Conservation (phyloP, 2,888 invertebrate species). For the Ferrisia virgata region DNA sequence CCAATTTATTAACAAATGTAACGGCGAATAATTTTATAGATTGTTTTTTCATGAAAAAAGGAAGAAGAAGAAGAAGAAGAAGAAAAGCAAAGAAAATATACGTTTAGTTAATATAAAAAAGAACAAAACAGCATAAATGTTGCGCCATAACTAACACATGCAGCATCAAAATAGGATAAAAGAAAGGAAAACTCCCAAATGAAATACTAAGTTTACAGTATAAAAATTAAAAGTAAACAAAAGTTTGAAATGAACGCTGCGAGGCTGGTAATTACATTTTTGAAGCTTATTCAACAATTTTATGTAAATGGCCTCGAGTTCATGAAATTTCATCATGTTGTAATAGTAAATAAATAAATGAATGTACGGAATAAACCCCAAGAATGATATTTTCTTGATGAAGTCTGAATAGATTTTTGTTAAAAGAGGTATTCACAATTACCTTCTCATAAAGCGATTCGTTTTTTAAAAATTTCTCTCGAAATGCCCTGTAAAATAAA, state of each 20-base stretch:
- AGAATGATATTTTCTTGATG: neutral
- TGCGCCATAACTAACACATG: neutral
- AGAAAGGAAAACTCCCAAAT: neutral
- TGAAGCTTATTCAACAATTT: slow-evolving; percentile 24
- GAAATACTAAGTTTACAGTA: neutral
- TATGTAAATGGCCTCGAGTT: slow-evolving; percentile 10
- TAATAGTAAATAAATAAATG: neutral
- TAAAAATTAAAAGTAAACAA: slow-evolving; percentile 37
- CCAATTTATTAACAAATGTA: neutral
- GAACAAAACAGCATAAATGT: neutral
- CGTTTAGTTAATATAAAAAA: neutral
- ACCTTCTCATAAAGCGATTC: no score
- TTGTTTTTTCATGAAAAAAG: neutral
- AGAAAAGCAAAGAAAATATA: neutral
- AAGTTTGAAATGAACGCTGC: neutral
- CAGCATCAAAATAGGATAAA: neutral
- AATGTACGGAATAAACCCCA: neutral
- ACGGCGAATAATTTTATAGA: neutral
- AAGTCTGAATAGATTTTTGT: neutral
- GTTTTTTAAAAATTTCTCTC: no score
- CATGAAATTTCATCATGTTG: neutral
- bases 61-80: neutral
- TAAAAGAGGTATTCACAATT: no score
- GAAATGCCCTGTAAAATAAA: no score
- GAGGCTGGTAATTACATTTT: slow-evolving; percentile 18